Evolutionary conservation across 2,113 vertebrate genomes (phyloP).

Genomic region (Mystacornis crossleyi): DNA sequence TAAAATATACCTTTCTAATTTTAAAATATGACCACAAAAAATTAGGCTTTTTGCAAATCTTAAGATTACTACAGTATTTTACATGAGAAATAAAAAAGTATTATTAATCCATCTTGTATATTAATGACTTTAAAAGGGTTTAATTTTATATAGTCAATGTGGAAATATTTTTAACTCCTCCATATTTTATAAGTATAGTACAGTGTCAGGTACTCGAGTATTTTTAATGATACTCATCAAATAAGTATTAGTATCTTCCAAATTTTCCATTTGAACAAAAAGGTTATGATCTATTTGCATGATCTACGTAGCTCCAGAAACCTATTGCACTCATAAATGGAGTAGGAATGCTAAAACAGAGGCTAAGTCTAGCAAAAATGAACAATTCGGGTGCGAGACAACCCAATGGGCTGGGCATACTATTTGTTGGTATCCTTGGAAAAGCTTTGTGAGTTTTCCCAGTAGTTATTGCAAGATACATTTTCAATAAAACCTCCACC

Average conservation of each 20-base stretch:
- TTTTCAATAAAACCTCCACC: not conserved
- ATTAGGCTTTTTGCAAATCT: not conserved
- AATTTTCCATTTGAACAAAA: not conserved
- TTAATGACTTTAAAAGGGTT: not conserved
- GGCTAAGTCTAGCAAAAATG: not conserved
- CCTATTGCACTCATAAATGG: not conserved
- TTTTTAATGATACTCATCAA: not conserved
- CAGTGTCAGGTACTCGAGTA: not conserved
- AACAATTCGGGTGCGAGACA: not conserved
- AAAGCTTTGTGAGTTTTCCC: not conserved
- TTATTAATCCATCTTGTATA: not conserved
- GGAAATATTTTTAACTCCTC: not conserved
- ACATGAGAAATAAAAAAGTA: not conserved
- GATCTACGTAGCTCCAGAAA: not conserved
- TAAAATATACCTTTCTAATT: not conserved
- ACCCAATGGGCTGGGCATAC: no score
- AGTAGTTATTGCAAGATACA: rapidly evolving
- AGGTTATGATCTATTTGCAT: not conserved
- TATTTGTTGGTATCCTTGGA: not conserved
- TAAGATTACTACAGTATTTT: not conserved
- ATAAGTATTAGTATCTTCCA: not conserved
- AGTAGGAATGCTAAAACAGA: not conserved
- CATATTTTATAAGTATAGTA: not conserved
- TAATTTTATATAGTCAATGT: not conserved
- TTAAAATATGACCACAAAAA: not conserved